Base-by-base conservation (phyloP, 2,797 vertebrate species). In the Paguma larvata region DNA sequence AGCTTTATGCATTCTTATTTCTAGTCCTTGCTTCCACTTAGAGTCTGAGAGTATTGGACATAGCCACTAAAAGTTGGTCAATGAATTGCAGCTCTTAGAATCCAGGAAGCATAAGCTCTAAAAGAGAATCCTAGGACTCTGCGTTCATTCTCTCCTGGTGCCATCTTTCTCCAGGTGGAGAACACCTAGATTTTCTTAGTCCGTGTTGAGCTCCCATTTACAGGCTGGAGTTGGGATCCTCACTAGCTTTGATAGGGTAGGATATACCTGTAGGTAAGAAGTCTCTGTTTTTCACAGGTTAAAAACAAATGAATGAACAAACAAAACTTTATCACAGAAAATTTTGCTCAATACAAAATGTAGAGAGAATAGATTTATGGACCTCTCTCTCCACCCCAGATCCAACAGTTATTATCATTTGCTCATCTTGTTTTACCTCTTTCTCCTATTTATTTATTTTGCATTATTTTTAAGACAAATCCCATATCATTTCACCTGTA, bases 1-100 rank as follows among this genome's bases (percentile, higher is more conserved):
- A 46, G 63, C 59, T 97, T 94, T 89, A 78, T 80, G 63, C n/a
- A 63, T 91, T 95, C 53, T 94, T 91, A 67, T 93, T 95, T 95
- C 38, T 30, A 67, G 30, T 4, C 25, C 14, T 97, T 75, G 75
- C 18, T 65, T 94, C 23, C 32, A 30, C 4, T 12, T 78, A 77
- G 67, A 44, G 18, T 78, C 67, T 82, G 21, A 77, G n/a, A 87
- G 67, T 78, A 30, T 23, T 70, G 85, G 72, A 67, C 8, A 8
- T 12, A 70, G 32, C 63, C 62, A 72, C 30, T 93, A 82, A 85
- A 88, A 67, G 7, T 63, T 41, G 27, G 63, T 38, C 53, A 9
- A 51, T 86, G 68, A 91, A 59, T 6, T 53, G 62, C 6, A 67
- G 63, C 53, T 51, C 83, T 79, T 16, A 85, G 85, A 59, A 67